Conservation (phyloP, 2,888 invertebrate genomes). For the Lepidocyrtinus sp. region DNA sequence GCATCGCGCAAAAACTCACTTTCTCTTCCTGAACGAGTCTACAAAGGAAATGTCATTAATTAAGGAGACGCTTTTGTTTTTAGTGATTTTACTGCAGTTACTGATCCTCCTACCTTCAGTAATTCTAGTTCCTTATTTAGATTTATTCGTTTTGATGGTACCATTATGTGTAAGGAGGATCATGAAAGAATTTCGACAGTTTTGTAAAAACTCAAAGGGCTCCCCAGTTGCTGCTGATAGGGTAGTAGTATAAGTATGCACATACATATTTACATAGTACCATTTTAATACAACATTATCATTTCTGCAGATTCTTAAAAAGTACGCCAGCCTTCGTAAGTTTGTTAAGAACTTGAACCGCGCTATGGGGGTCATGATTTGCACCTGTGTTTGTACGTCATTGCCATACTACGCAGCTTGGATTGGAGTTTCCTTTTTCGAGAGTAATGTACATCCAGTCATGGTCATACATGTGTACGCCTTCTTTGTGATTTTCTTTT, state of each 20-base stretch:
- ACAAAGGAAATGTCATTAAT: no score
- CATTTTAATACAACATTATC: no score
- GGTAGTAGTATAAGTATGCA: no score
- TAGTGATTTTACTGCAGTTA: slow-evolving; percentile 44
- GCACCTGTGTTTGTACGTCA: slow-evolving; percentile 54
- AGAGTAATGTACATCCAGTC: slow-evolving; percentile 51
- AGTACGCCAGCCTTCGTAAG: slow-evolving; percentile 48
- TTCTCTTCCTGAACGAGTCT: slow-evolving; percentile 26
- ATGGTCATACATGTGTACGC: slow-evolving; percentile 55
- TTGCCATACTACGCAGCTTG: slow-evolving; percentile 62
- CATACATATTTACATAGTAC: no score
- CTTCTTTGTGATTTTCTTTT: slow-evolving; percentile 59
- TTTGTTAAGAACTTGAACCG: slow-evolving; percentile 53
- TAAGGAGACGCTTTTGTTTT: neutral
- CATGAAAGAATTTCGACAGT: slow-evolving; percentile 53
- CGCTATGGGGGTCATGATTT: slow-evolving; percentile 55
- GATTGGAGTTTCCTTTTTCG: slow-evolving; percentile 59
- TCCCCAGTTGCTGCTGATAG: slow-evolving; percentile 50
- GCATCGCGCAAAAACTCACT: slow-evolving; percentile 36
- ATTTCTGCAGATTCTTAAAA: slow-evolving; percentile 50
- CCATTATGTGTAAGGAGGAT: slow-evolving; percentile 53
- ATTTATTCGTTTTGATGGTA: slow-evolving; percentile 54
- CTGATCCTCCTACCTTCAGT: slow-evolving; percentile 50
- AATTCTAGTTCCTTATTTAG: slow-evolving; percentile 58
- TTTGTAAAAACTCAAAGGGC: slow-evolving; percentile 57